Percentiles rank a stretch among this genome's conserved stretches.
Evolutionary conservation across 1,140 invertebrate genomes (phyloP).

Genomic region (Eueides isabella): DNA sequence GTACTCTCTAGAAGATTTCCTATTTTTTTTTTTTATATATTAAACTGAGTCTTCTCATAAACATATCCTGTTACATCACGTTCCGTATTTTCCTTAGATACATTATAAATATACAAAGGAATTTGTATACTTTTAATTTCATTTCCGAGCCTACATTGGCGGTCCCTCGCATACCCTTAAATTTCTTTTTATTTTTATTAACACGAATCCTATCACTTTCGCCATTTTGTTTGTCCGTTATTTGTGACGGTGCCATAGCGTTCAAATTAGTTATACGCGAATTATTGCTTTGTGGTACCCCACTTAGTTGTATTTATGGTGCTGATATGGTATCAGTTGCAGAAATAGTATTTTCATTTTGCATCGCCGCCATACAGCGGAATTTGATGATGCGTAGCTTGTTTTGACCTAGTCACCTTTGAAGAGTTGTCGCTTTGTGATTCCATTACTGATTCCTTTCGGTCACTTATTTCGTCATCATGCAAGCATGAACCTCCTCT

Average conservation of each 20-base stretch:
- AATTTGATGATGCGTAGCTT: neutral
- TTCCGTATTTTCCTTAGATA: constrained; percentile 24
- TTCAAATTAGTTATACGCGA: no score
- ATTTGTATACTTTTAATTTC: constrained; percentile 33
- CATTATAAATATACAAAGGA: constrained; percentile 32
- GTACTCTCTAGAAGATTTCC: no score
- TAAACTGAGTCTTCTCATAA: constrained; percentile 22
- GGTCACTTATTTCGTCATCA: no score
- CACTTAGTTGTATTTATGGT: neutral
- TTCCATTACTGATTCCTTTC: no score
- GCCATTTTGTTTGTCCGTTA: neutral
- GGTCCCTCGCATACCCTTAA: no score
- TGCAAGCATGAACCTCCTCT: no score
- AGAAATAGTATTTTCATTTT: neutral
- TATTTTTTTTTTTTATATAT: no score
- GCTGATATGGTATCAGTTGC: neutral
- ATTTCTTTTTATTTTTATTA: constrained; percentile 7
- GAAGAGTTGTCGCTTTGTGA: neutral
- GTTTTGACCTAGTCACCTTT: neutral
- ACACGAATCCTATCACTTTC: constrained; percentile 15
- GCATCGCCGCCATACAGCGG: neutral
- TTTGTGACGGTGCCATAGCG: no score
- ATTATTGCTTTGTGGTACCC: no score
- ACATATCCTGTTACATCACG: constrained; percentile 22
- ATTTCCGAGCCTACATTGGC: neutral